A percentile compares a stretch with the other conserved stretches of the same genome.
phyloP scores from a whole-genome alignment of 2,113 vertebrate genomes.

The Rafetus swinhoei region DNA sequence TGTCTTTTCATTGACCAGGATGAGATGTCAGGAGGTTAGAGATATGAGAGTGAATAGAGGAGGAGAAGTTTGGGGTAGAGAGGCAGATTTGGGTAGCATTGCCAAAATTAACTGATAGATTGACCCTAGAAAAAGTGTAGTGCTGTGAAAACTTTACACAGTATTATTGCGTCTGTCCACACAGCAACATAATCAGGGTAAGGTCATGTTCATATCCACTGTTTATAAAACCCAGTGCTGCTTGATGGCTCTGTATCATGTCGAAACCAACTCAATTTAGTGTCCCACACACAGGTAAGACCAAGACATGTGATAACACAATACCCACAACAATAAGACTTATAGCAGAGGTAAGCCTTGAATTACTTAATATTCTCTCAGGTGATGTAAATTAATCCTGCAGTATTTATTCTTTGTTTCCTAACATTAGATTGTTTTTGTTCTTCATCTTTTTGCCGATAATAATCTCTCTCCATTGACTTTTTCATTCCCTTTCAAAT shows the following conservation, averaged over 20 bases:
- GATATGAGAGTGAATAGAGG: not conserved
- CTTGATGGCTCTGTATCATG: not conserved
- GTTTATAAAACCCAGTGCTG: not conserved
- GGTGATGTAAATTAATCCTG: not conserved
- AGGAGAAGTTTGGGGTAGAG: not conserved
- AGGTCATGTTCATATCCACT: not conserved
- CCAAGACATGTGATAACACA: not conserved
- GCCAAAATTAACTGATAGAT: not conserved
- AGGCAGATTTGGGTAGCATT: not conserved
- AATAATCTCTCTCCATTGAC: not conserved
- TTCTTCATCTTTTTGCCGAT: not conserved
- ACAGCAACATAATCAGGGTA: not conserved
- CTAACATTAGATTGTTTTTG: not conserved
- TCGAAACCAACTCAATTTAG: not conserved
- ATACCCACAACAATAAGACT: not conserved
- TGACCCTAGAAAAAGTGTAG: not conserved
- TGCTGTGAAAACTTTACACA: not conserved
- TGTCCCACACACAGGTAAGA: not conserved
- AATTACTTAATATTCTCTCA: not conserved
- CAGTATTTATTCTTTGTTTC: not conserved
- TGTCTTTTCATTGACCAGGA: not conserved
- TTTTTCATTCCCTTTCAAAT: not conserved
- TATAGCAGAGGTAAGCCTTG: not conserved
- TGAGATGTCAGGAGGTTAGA: not conserved
- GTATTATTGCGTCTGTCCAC: accelerated